Evolutionary conservation across 64 coral and sea anemone species (phyloP), one percentile per base, ranked within the genome.

Genomic region (Stylophora pistillata): DNA sequence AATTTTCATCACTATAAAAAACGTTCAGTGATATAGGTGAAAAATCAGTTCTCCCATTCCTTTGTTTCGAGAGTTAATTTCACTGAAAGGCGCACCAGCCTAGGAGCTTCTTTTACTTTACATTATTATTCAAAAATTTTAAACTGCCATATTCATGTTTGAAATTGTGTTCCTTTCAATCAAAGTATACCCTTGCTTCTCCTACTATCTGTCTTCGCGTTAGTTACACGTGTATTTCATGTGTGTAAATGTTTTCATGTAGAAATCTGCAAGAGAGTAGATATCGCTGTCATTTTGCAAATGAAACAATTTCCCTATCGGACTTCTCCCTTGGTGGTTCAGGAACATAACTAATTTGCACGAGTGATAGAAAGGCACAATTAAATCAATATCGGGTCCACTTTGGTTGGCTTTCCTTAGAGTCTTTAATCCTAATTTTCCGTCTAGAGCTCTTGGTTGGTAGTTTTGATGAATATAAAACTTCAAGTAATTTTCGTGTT

Each of bases 271-370:
- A 47, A 47, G 37, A 47, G 37, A 47, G 37, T 9, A 29, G 56
- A 79, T 79, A 82, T 82, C 28, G 20, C 32, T 59, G 28, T 32
- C 56, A 21, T 56, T 41, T 53, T 68, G n/a, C 31, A 15, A 84
- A 68, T 84, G 34, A 84, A 65, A 53, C 69, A 84, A 69, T 23
- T 84, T 20, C 61, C 62, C 34, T 84, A 26, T 84, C 69, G 15
- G 60, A 78, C 41, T 84, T 70, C 62, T 69, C 62, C 21, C 58
- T 84, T 68, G 62, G 80, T 69, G 80, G 62, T 69, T 53, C 26
- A 84, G 23, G 23, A 68, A 29, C 25, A 70, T 18, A 69, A n/a
- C 65, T 61, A 82, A 53, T 52, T 69, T 31, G 23, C 53, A 55
- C 15, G 56, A 31, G 56, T 54, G 13, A 9, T 2, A 84, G 41